These are phyloP conservation scores for Anas platyrhynchos DNA, from an alignment of 2,113 vertebrate species.

Conservation along the genomic window DNA sequence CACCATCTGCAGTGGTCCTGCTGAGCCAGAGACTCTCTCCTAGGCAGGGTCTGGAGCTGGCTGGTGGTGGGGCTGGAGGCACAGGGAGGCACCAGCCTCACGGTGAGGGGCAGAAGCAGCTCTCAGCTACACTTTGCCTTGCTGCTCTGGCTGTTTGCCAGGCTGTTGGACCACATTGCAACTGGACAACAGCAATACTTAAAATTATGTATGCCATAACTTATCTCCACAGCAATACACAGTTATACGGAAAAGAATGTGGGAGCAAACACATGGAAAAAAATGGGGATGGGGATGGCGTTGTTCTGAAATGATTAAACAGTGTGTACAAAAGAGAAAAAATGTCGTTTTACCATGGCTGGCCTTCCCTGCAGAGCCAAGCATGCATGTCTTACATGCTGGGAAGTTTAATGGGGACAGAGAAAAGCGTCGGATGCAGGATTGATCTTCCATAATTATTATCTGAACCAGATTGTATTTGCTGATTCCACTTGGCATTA, in stretches of 20 bases:
- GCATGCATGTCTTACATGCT: background rate
- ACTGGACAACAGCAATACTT: fast-evolving
- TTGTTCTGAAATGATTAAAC: background rate
- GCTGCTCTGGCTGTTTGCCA: background rate
- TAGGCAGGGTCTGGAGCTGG: background rate
- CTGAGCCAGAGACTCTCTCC: background rate
- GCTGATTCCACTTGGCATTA: slow-evolving; percentile 43
- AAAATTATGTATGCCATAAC: background rate
- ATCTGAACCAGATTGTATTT: slow-evolving; percentile 33
- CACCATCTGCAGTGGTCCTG: background rate
- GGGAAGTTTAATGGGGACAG: background rate
- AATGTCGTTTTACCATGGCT: background rate
- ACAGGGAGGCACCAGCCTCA: background rate
- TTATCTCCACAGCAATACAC: background rate
- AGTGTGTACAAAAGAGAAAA: background rate
- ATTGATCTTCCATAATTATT: slow-evolving; percentile 33
- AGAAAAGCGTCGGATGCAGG: background rate
- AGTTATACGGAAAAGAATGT: background rate
- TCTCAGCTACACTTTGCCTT: background rate
- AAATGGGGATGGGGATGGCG: background rate
- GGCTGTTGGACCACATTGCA: background rate
- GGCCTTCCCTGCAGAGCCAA: background rate
- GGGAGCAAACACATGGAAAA: background rate
- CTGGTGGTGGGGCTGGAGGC: background rate
- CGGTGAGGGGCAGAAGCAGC: background rate